Base-by-base conservation (phyloP, 2,113 vertebrate species). In the Clarias gariepinus region DNA sequence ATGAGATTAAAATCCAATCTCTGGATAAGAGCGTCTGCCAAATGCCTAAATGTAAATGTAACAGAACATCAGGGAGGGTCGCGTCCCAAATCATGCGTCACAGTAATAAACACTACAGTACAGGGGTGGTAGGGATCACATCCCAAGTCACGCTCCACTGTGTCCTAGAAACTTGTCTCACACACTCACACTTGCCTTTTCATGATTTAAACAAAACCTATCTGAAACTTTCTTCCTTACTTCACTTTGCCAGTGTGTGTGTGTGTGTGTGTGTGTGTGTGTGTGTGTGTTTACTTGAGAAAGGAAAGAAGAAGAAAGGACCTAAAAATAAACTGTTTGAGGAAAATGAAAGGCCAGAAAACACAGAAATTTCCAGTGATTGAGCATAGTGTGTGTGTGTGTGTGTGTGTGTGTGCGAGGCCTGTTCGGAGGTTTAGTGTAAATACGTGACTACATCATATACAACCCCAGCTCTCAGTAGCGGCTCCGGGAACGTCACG, bases 241-340 rank as follows among this genome's bases (percentile, higher is more conserved):
- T 64, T 25, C 8, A 47, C 41, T 47, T 47, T 47, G 41, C 41
- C 4, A 47, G 7, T 19, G 57, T 66, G 28, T 47, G 41, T 47
- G 41, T 47, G 41, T 41, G 41, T 41, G 41, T 41, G 41, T 41
- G 41, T 41, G 41, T 41, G 41, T 41, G 41, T 18, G 57, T 64
- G 28, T 52, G 36, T 76, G 23, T 74, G 41, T 76, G 10, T 76
- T 76, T 76, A 52, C 41, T 52, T 76, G 10, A 76, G 23, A 76
- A 52, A 76, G n/a, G 41, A n/a, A 52, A 52, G 23, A 52, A 76
- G 71, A 74, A 47, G 71, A 76, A 74, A 76, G 23, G 12, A 76
- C 11, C 41, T 52, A 52, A 76, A 76, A 76, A 76, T 76, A 76
- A 76, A 52, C 73, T n/a, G 73, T 76, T 76, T 76, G 41, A 47